Conservation (phyloP, 2,797 vertebrate genomes). For the Amazona finschi region DNA sequence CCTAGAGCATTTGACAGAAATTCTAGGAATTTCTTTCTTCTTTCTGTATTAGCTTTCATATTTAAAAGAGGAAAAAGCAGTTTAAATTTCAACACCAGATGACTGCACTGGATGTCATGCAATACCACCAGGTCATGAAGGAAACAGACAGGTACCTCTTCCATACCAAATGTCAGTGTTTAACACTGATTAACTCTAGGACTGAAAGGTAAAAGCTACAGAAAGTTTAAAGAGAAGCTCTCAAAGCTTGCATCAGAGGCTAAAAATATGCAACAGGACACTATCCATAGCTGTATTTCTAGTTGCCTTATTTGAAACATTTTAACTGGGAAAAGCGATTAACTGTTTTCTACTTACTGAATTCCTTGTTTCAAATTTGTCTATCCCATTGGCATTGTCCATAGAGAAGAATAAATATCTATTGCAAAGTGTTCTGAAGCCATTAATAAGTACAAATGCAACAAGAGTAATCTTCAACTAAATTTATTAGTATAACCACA, state of each 20-base stretch:
- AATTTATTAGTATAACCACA: not conserved
- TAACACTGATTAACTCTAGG: not conserved
- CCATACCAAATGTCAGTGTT: not conserved
- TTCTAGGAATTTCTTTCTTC: constrained; percentile 29
- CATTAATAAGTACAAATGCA: not conserved
- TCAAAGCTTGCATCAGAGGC: constrained; percentile 67
- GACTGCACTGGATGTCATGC: not conserved
- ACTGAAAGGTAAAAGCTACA: constrained; percentile 34
- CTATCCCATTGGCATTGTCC: not conserved
- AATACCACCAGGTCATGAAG: not conserved
- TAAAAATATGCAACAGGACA: constrained; percentile 73
- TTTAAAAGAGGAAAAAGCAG: constrained; percentile 3
- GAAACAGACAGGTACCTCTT: not conserved
- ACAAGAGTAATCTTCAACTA: not conserved
- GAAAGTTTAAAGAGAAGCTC: constrained; percentile 67
- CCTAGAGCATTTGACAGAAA: constrained; percentile 34
- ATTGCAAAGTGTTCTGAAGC: not conserved
- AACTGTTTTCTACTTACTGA: not conserved
- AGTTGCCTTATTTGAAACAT: constrained; percentile 60
- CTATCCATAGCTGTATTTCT: constrained; percentile 67
- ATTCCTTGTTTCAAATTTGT: not conserved
- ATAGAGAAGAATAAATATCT: not conserved
- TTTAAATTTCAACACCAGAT: constrained; percentile 15
- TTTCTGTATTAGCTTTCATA: not conserved
- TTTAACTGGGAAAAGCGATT: constrained; percentile 53